Percentiles rank a stretch among this genome's conserved stretches.
Conservation (phyloP, 2,113 vertebrate genomes). For the Myrmophylax atrothorax region DNA sequence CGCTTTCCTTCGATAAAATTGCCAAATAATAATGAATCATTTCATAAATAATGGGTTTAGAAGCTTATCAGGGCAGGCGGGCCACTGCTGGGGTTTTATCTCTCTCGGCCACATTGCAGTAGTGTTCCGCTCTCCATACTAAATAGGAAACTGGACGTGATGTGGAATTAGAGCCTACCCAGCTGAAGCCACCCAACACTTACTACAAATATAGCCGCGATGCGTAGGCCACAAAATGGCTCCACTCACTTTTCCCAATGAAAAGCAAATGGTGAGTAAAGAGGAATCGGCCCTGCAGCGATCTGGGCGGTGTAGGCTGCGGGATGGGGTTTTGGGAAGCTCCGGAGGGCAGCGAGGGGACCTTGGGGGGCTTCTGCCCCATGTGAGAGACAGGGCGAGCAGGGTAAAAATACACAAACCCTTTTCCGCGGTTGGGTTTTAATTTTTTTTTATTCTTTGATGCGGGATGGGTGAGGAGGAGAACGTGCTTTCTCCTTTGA, state of each 20-base stretch:
- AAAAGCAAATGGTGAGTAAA: constrained; percentile 85
- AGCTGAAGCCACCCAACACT: constrained; percentile 79
- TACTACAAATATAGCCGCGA: constrained; percentile 80
- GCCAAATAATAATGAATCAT: constrained; percentile 96
- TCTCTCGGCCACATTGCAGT: constrained; percentile 90
- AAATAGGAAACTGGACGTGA: constrained; percentile 87
- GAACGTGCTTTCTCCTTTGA: background rate
- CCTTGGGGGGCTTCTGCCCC: background rate
- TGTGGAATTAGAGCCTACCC: constrained; percentile 85
- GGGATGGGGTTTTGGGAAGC: background rate
- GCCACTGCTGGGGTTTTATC: constrained; percentile 89
- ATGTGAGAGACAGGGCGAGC: background rate
- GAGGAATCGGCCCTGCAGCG: background rate
- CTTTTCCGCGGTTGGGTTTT: background rate
- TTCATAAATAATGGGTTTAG: constrained; percentile 95
- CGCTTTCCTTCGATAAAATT: constrained; percentile 89
- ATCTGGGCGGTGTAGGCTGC: accelerated
- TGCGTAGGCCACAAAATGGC: constrained; percentile 94
- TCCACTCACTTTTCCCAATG: constrained; percentile 88
- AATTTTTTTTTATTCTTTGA: background rate
- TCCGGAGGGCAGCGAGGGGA: background rate
- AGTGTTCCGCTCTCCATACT: constrained; percentile 90
- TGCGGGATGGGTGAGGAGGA: background rate
- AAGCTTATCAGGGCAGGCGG: constrained; percentile 91
- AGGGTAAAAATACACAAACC: background rate